Evolutionary conservation across 1,140 invertebrate species (phyloP), one percentile per base, ranked within the genome.

Genomic region (Atta cephalotes): DNA sequence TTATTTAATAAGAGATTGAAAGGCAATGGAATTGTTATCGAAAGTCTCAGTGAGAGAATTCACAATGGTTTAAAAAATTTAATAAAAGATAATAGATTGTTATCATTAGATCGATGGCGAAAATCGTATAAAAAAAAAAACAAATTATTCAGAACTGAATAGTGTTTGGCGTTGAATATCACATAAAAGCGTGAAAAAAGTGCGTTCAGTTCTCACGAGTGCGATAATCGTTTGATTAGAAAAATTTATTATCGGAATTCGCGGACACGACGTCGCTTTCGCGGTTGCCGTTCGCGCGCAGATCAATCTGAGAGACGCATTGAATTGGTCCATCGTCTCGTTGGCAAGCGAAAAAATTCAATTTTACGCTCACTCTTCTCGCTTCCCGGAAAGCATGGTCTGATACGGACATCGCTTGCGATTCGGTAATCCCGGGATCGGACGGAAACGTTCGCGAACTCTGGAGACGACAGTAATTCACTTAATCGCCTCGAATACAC

Each of bases 191-290:
- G 56, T 35, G 51, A 62, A 74, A 72, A 53, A 70, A 35, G 49
- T 25, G 25, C 35, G 18, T 62, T 35, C 21, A 49, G 7, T 68
- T 80, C 49, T 81, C 66, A 3, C 51, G 60, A 79, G 51, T 3
- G 25, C 10, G 56, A 31, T 58, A 56, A 51, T 62, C 68, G 70
- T 62, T 84, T 74, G 56, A 25, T 63, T 12, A 58, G 56, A 60
- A 76, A 76, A 70, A 74, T 84, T 84, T 84, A 84, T 74, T 84
- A 84, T 84, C 25, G 80, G 39, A 82, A 82, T 82, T 82, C 25
- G 68, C 39, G 68, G 56, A 49, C 63, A 18, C 53, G 79, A 21
- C 25, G 28, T 39, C 49, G 77, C 45, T 70, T 62, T 80, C 49
- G 63, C 31, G 62, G 10, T 58, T 2, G 14, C 18, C 51, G 39